Conservation (phyloP, 1,140 invertebrate species). For the Aphidius ervi region DNA sequence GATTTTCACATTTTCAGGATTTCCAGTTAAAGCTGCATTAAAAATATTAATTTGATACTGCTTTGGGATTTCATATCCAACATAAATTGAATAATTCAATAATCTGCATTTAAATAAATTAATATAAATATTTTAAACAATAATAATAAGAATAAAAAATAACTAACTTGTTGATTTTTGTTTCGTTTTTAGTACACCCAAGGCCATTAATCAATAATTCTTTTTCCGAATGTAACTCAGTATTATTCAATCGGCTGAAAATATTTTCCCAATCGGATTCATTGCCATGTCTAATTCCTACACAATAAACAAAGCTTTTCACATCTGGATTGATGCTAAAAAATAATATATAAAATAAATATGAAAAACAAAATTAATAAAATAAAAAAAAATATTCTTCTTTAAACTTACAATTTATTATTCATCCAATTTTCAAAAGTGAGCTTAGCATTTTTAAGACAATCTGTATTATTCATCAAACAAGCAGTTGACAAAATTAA, state of each 20-base stretch:
- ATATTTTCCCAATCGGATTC: slow-evolving; percentile 29
- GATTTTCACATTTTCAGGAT: slow-evolving; percentile 24
- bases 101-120: slow-evolving; percentile 8
- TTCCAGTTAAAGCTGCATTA: slow-evolving; percentile 28
- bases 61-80: slow-evolving; percentile 28
- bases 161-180: slow-evolving; percentile 34
- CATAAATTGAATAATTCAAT: slow-evolving; percentile 24
- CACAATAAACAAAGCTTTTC: slow-evolving; percentile 35
- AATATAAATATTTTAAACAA: neutral
- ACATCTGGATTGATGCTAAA: slow-evolving; percentile 29
- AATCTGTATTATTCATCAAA: slow-evolving; percentile 28
- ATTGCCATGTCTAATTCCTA: slow-evolving; percentile 27
- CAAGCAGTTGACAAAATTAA: slow-evolving; percentile 31
- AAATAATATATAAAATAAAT: slow-evolving; percentile 1
- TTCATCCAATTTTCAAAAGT: slow-evolving; percentile 34
- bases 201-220: slow-evolving; percentile 33
- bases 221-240: slow-evolving; percentile 35
- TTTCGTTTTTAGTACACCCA: slow-evolving; percentile 28
- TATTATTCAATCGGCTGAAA: slow-evolving; percentile 25
- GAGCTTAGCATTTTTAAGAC: slow-evolving; percentile 26
- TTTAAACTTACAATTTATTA: slow-evolving; percentile 12
- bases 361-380: slow-evolving; percentile 8
- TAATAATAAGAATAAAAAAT: neutral
- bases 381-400: slow-evolving; percentile 16
- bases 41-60: slow-evolving; percentile 44